Percentiles rank a stretch among this genome's conserved stretches.
phyloP scores from a whole-genome alignment of 2,797 vertebrate genomes.

The Scyliorhinus canicula region DNA sequence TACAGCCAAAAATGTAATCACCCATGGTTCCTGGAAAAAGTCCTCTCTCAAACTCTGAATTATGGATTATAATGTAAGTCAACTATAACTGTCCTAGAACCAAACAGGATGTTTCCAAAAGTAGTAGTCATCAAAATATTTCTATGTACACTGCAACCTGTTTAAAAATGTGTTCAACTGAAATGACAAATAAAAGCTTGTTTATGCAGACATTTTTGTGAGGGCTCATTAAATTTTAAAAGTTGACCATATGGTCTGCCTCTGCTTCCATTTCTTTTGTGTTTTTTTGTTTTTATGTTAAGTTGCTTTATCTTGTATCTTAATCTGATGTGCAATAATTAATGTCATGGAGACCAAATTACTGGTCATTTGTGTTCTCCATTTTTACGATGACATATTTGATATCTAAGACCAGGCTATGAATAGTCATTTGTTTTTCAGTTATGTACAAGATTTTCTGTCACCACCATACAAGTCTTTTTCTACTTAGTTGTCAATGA shows the following conservation, averaged over 20 bases:
- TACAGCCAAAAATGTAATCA: slow-evolving; percentile 22
- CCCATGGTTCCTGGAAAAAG: not conserved
- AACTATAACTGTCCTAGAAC: not conserved
- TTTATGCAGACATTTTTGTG: slow-evolving; percentile 25
- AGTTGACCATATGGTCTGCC: not conserved
- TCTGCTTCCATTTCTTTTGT: too few relatives aligned
- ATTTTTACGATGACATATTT: not conserved
- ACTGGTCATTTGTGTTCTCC: not conserved
- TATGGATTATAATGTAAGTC: slow-evolving; percentile 25
- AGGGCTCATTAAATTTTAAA: not conserved
- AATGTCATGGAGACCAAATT: not conserved
- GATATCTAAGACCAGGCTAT: not conserved
- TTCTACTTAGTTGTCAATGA: not conserved
- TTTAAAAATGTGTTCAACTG: slow-evolving; percentile 28
- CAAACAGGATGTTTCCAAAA: slow-evolving; percentile 3
- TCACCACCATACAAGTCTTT: not conserved
- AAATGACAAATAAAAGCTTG: slow-evolving; percentile 36
- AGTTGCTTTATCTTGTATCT: not conserved
- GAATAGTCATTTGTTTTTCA: not conserved
- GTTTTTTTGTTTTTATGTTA: too few relatives aligned
- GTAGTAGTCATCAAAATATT: not conserved
- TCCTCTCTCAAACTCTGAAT: slow-evolving; percentile 19
- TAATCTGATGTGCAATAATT: not conserved
- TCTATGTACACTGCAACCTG: slow-evolving; percentile 11
- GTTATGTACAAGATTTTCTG: not conserved